Conservation (phyloP, 2,888 invertebrate species). For the Eupithecia subfuscata region DNA sequence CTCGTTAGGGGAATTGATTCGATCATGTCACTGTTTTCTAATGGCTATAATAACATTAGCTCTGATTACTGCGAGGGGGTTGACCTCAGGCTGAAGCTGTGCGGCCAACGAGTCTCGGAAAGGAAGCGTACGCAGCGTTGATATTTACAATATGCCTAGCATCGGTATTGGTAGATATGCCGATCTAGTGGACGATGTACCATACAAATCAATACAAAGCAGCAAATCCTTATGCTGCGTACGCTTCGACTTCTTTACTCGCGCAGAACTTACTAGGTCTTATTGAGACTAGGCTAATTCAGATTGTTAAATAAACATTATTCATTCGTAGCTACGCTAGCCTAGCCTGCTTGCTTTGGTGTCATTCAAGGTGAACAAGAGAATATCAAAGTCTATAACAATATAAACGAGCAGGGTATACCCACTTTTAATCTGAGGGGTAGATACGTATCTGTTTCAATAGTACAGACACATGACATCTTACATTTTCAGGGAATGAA, state of each 20-base stretch:
- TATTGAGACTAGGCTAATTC: neutral
- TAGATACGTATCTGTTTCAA: neutral
- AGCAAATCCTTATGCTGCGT: no score
- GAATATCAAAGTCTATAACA: neutral
- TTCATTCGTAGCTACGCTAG: neutral
- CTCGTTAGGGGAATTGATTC: slow-evolving; percentile 34
- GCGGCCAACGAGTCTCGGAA: no score
- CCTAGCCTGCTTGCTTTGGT: neutral
- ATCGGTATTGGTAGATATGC: no score
- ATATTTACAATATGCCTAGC: no score
- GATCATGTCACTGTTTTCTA: slow-evolving; percentile 31
- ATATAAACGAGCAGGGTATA: neutral
- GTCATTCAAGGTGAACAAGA: neutral
- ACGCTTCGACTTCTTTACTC: neutral
- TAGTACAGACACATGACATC: neutral
- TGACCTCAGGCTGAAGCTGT: neutral
- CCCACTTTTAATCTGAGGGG: neutral
- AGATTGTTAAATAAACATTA: slow-evolving; percentile 1
- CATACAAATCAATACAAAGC: no score
- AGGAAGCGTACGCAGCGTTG: no score
- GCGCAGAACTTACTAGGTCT: neutral
- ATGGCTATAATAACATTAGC: slow-evolving; percentile 19
- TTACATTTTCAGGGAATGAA: neutral
- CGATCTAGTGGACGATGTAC: no score
- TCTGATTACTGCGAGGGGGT: neutral